Evolutionary conservation across 1,140 invertebrate genomes (phyloP).

Genomic region (Pemphigus obesinymphae): DNA sequence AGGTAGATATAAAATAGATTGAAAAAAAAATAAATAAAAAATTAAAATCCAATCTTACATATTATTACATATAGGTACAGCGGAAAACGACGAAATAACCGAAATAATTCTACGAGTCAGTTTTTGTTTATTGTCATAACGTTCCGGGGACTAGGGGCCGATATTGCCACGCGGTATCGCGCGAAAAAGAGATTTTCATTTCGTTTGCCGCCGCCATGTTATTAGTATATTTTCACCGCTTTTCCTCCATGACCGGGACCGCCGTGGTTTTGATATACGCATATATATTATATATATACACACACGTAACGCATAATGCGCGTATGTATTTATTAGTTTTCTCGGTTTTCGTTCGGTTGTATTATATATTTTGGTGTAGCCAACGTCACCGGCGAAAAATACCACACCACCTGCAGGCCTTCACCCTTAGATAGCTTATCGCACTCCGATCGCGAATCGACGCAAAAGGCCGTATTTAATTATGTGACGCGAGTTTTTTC

Average conservation of each 20-base stretch:
- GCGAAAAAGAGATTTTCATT: constrained; percentile 23
- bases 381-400: not conserved
- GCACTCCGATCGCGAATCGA: no score
- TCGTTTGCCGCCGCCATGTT: not conserved
- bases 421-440: no score
- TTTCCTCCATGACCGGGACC: not conserved
- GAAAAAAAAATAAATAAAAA: no score
- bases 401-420: no score
- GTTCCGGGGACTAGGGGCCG: no score
- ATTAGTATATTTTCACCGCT: not conserved
- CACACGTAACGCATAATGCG: no score
- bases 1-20: no score
- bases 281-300: no score
- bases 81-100: not conserved
- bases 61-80: no score
- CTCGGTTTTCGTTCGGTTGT: not conserved
- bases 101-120: not conserved
- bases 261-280: no score
- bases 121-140: constrained; percentile 6
- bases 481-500: not conserved
- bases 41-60: no score
- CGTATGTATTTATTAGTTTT: not conserved
- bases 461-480: not conserved
- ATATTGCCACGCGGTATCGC: not conserved
- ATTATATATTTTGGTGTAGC: not conserved